These are phyloP conservation scores for Axea sp. DNA, from an alignment of 2,888 invertebrate species.

Conservation along the genomic window DNA sequence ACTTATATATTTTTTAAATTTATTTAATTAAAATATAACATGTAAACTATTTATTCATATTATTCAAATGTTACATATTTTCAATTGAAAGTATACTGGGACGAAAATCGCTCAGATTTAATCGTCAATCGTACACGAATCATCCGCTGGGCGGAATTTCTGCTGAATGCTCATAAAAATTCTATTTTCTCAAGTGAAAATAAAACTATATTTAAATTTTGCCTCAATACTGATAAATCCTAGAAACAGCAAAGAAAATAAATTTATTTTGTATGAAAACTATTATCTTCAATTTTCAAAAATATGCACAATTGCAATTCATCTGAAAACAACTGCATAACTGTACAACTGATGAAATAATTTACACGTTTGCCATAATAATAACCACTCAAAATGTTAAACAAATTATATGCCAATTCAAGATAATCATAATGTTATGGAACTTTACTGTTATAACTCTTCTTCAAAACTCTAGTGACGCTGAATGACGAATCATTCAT, in stretches of 20 bases:
- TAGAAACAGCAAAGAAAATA: neutral
- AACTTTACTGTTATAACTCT: neutral
- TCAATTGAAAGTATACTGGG: slow-evolving; percentile 26
- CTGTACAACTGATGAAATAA: too few relatives aligned
- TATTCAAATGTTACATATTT: slow-evolving; percentile 32
- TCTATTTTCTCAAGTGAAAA: slow-evolving; percentile 43
- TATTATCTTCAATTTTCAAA: slow-evolving; percentile 29
- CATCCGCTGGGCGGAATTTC: slow-evolving; percentile 42
- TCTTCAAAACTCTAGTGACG: slow-evolving; percentile 1
- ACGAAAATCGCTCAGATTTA: slow-evolving; percentile 17
- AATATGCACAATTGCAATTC: slow-evolving; percentile 1
- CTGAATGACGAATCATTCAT: slow-evolving; percentile 26
- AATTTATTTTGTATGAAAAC: slow-evolving; percentile 31
- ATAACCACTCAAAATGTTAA: too few relatives aligned
- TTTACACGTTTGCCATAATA: too few relatives aligned
- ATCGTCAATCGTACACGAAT: slow-evolving; percentile 31
- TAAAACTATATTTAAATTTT: slow-evolving; percentile 14
- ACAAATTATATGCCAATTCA: too few relatives aligned
- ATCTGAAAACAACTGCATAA: too few relatives aligned
- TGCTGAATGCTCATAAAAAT: slow-evolving; percentile 38
- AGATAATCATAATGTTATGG: neutral
- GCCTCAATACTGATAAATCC: slow-evolving; percentile 4
- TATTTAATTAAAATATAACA: too few relatives aligned
- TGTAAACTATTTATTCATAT: too few relatives aligned
- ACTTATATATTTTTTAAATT: too few relatives aligned